Evolutionary conservation across 2,113 vertebrate genomes (phyloP).

Genomic region (Actenoides lindsayi): DNA sequence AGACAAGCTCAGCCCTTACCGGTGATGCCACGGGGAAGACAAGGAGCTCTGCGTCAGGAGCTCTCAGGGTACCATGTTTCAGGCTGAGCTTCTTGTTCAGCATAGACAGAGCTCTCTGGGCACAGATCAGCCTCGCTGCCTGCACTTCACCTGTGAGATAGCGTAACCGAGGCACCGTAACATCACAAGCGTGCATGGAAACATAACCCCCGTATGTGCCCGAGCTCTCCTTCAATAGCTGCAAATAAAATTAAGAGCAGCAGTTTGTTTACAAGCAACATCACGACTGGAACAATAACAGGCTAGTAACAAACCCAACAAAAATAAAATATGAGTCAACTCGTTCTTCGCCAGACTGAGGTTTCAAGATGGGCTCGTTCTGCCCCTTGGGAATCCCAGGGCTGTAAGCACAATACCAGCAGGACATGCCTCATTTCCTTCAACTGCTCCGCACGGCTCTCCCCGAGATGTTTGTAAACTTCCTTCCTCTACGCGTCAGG

Average conservation of each 20-base stretch:
- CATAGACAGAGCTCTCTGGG: fast-evolving
- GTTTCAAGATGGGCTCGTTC: conserved; percentile 58
- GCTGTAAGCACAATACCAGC: conserved; percentile 76
- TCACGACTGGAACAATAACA: conserved; percentile 69
- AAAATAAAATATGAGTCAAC: conserved; percentile 74
- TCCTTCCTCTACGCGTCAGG: conserved; percentile 78
- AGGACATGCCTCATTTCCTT: conserved; percentile 84
- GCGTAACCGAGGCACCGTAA: fast-evolving
- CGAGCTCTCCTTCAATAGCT: conserved; percentile 7
- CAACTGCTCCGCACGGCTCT: conserved; percentile 61
- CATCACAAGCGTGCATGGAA: background rate
- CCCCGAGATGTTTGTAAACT: conserved; percentile 72
- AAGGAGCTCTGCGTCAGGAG: background rate
- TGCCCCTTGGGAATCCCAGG: conserved; percentile 68
- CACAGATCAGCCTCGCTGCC: fast-evolving
- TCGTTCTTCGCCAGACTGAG: conserved; percentile 69
- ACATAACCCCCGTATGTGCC: background rate
- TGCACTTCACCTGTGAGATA: background rate
- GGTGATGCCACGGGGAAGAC: background rate
- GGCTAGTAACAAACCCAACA: conserved; percentile 46
- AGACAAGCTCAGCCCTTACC: background rate
- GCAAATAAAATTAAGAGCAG: conserved; percentile 10
- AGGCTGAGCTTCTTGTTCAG: background rate
- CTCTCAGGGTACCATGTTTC: fast-evolving
- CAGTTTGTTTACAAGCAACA: conserved; percentile 67